Base-by-base conservation (phyloP, 2,113 vertebrate genomes). In the Epinephelus cyanopodus region DNA sequence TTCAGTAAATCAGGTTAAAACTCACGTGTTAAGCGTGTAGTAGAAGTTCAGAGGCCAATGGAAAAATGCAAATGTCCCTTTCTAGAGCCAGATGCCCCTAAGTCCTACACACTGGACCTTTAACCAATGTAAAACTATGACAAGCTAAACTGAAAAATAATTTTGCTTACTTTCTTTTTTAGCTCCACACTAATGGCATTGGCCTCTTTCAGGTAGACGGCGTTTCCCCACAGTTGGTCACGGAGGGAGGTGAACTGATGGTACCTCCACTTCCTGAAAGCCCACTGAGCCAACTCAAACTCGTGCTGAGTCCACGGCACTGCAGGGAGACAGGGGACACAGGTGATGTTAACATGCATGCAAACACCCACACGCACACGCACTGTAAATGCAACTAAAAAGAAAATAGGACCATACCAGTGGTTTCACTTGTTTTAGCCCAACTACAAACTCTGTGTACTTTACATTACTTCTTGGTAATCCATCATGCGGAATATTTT, bases 111-210 rank as follows among this genome's bases (percentile, higher is more conserved):
- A 37, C 33, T 37, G 33, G 0, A 6, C 56, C 10, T n/a, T 54
- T 10, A 48, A 84, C 10, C 25, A 33, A 15, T 50, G 9, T 21
- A 21, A 33, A 52, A 68, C 21, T 48, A 63, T 19, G 2, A 52
- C 21, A 7, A 5, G 18, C 5, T 42, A n/a, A 62, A 72, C 3
- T 33, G 3, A 63, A 37, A 37, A 37, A 37, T 37, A 15, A 18
- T 54, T 19, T 74, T n/a, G 39, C 78, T 76, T 94, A 99, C 98
- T 96, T 98, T 99, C 88, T 99, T 99, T 95, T 99, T 99, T 25
- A 99, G 92, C 52, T 99, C 98, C 75, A 99, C 98, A 3, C 98
- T 99, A 92, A 99, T 98, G 37, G 98, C 98, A 17, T 98, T 99
- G 87, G 98, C 98, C 90, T 99, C 98, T 90, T 99, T 99, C 79